phyloP scores from a whole-genome alignment of 2,797 vertebrate species.

The Macroramphosus scolopax region DNA sequence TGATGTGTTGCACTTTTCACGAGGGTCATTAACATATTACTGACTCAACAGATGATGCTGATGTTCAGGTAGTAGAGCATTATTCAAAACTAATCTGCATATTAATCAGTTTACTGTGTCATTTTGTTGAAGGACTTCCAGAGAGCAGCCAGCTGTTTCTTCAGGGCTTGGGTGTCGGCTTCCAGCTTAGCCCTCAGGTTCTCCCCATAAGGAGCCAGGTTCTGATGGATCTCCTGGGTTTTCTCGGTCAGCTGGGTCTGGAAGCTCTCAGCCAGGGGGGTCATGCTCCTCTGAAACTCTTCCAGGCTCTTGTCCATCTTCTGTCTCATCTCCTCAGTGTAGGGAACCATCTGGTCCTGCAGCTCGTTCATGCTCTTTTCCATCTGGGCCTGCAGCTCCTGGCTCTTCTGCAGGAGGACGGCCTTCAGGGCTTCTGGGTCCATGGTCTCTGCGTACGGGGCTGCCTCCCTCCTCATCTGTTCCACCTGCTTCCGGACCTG shows the following conservation, averaged over 20 bases:
- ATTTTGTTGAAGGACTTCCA: slow-evolving; percentile 62
- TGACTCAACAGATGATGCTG: neutral
- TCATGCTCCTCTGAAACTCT: slow-evolving; percentile 63
- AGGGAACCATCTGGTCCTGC: slow-evolving; percentile 64
- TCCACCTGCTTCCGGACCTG: slow-evolving; percentile 61
- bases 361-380: slow-evolving; percentile 55
- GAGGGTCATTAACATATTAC: neutral
- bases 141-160: slow-evolving; percentile 49
- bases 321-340: slow-evolving; percentile 65
- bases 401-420: slow-evolving; percentile 58
- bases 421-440: slow-evolving; percentile 62
- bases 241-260: slow-evolving; percentile 58
- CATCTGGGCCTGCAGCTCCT: slow-evolving; percentile 66
- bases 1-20: slow-evolving; percentile 33
- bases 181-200: slow-evolving; percentile 65
- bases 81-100: too few relatives aligned
- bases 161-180: slow-evolving; percentile 52
- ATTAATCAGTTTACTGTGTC: slow-evolving; percentile 47
- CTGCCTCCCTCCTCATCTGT: slow-evolving; percentile 50
- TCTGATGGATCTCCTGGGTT: slow-evolving; percentile 67
- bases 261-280: slow-evolving; percentile 58
- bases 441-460: slow-evolving; percentile 48
- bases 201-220: slow-evolving; percentile 59
- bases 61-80: too few relatives aligned
- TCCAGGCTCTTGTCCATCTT: slow-evolving; percentile 71